phyloP scores from a whole-genome alignment of 2,797 vertebrate genomes.

The Parotocinclus haroldoi region DNA sequence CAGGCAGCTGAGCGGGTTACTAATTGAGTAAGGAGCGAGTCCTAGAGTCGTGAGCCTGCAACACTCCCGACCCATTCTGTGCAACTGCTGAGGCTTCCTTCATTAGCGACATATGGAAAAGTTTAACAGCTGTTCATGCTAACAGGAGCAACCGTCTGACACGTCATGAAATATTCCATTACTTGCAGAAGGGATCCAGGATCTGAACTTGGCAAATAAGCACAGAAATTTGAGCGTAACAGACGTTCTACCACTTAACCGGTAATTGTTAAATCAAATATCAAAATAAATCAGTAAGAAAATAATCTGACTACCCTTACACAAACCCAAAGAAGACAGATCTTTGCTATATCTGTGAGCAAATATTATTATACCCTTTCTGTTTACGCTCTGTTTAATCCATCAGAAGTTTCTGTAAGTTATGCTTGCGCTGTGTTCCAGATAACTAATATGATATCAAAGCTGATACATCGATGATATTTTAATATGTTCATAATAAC shows the following conservation, averaged over 20 bases:
- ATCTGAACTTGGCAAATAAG: background rate
- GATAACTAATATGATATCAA: slow-evolving; percentile 34
- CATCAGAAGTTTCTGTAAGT: slow-evolving; percentile 3
- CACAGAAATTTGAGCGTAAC: too few species aligned
- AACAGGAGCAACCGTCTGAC: slow-evolving; percentile 41
- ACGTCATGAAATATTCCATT: slow-evolving; percentile 26
- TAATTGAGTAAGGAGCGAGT: slow-evolving; percentile 11
- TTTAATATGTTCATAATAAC: too few species aligned
- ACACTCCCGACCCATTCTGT: slow-evolving; percentile 3
- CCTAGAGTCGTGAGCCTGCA: background rate
- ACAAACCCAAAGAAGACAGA: too few species aligned
- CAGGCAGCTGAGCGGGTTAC: slow-evolving; percentile 5
- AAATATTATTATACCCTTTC: background rate
- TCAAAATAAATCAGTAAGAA: background rate
- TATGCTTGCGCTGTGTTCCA: background rate
- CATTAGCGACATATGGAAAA: slow-evolving; percentile 39
- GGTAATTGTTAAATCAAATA: too few species aligned
- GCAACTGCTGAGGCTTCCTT: slow-evolving; percentile 23
- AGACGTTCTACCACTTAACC: too few species aligned
- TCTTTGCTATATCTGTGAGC: background rate
- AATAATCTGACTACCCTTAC: background rate
- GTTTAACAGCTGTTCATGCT: slow-evolving; percentile 7
- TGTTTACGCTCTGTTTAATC: background rate
- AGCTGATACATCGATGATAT: too few species aligned
- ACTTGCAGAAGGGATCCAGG: background rate